Percentiles rank a stretch among this genome's conserved stretches.
phyloP scores from a whole-genome alignment of 1,140 invertebrate genomes.

The Drosophila bipectinata region DNA sequence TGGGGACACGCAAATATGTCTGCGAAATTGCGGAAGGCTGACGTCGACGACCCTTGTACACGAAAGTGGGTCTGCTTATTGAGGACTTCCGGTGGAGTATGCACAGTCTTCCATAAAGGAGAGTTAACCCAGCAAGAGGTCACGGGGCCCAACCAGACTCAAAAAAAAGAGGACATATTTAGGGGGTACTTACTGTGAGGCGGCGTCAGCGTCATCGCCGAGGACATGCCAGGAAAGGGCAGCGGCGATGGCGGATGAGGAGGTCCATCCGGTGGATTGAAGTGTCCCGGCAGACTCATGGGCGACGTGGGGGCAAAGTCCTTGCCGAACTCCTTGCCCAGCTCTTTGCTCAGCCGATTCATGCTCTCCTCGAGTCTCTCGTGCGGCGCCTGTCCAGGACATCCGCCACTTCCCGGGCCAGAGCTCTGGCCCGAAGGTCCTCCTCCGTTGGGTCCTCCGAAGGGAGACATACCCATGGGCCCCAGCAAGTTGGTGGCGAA shows the following conservation, averaged over 20 bases:
- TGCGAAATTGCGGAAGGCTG: neutral
- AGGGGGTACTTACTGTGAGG: constrained; percentile 88
- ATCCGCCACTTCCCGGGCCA: constrained; percentile 36
- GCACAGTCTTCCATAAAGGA: neutral
- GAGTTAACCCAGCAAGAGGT: constrained; percentile 67
- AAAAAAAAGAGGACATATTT: constrained; percentile 6
- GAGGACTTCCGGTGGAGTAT: constrained; percentile 29
- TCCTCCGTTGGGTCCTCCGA: constrained; percentile 58
- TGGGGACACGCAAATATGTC: constrained; percentile 6
- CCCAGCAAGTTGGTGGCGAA: constrained; percentile 84
- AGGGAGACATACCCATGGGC: constrained; percentile 84
- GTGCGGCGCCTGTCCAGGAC: constrained; percentile 84
- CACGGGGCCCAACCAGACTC: neutral
- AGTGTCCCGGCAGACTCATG: constrained; percentile 81
- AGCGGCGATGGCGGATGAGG: constrained; percentile 86
- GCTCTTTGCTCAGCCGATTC: constrained; percentile 84
- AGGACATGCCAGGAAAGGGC: constrained; percentile 88
- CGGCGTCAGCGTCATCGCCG: constrained; percentile 90
- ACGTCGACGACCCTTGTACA: neutral
- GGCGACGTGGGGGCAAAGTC: constrained; percentile 76
- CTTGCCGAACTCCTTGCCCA: constrained; percentile 68
- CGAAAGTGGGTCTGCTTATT: constrained; percentile 15
- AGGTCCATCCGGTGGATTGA: constrained; percentile 74
- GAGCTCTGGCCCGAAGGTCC: constrained; percentile 23
- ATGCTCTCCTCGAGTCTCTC: constrained; percentile 85